Base-by-base conservation (phyloP, 2,797 vertebrate genomes). In the Coregonus sp. region DNA sequence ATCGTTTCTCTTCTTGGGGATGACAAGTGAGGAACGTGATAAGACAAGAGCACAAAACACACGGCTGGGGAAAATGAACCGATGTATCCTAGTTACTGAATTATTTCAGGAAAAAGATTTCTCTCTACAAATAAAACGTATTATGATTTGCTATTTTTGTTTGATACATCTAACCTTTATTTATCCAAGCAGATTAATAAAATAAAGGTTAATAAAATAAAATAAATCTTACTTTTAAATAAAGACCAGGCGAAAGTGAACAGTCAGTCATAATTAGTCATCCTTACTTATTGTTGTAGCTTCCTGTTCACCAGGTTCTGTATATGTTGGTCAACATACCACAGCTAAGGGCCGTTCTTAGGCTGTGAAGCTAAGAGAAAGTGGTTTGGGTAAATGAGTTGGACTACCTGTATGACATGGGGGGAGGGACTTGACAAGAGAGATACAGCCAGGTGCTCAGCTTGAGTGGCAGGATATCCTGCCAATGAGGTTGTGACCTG, bases 381-480 rank as follows among this genome's bases (percentile, higher is more conserved):
- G 65, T 31, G 4, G 63, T 66, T 2, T 33, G 14, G 2, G 3
- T 25, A 25, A 25, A 25, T 25, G 25, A 25, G 25, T 25, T 25
- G 15, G n/a, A 12, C 16, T 93, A 98, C 97, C 96, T 99, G 97
- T 80, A 98, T 86, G 16, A 96, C 93, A 83, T 97, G 96, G 54
- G 98, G 25, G 98, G 74, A 99, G 93, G 83, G 96, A 94, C 90
- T 96, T 98, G 86, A 98, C 82, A 12, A 25, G 95, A 96, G 82
- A 97, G 92, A 88, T 97, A 99, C 69, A 98, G 93, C 97, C 97
- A 98, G 92, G 98, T 96, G 92, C 96, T 95, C 70, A 99, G 89
- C 80, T 99, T 99, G 84, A 97, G 95, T 6, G 98, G 98, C 81
- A 99, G 95, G 82, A 99, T 93, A 88, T 99, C 98, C 84, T 96